phyloP scores from a whole-genome alignment of 1,140 invertebrate genomes.

The Monomorium pharaonis region DNA sequence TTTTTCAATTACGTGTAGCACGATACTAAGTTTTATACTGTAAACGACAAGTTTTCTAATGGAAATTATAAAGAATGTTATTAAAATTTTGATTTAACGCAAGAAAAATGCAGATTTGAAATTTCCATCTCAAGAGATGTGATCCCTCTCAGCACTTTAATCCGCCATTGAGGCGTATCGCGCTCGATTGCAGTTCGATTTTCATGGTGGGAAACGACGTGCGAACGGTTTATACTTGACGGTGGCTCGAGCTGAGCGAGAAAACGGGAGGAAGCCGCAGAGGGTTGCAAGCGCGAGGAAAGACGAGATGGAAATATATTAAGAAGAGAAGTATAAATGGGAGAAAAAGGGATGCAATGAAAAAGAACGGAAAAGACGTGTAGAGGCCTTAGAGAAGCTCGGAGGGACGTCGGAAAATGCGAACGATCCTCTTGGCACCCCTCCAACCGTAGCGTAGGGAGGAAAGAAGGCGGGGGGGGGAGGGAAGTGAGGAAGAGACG shows the following conservation, averaged over 20 bases:
- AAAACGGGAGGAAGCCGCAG: neutral
- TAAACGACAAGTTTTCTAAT: neutral
- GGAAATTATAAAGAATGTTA: neutral
- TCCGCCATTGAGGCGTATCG: neutral
- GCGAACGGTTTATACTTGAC: neutral
- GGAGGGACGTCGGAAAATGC: slow-evolving; percentile 63
- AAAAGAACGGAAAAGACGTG: slow-evolving; percentile 43
- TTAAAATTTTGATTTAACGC: neutral
- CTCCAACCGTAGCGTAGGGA: slow-evolving; percentile 62
- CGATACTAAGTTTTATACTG: neutral
- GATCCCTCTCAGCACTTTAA: neutral
- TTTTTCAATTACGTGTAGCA: neutral
- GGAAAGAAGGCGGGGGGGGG: too few relatives aligned
- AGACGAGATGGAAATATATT: slow-evolving; percentile 18
- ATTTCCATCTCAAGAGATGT: neutral
- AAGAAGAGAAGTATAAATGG: slow-evolving; percentile 46
- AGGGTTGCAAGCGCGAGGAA: neutral
- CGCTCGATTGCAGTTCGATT: neutral
- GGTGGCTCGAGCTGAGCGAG: neutral
- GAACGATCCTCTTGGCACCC: slow-evolving; percentile 72
- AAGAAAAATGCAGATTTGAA: neutral
- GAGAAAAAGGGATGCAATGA: neutral
- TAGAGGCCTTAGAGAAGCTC: slow-evolving; percentile 19
- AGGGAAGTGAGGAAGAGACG: neutral
- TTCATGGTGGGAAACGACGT: slow-evolving; percentile 5